Percentiles rank a stretch among this genome's conserved stretches.
Conservation (phyloP, 1,140 invertebrate species). For the Drosophila ficusphila region DNA sequence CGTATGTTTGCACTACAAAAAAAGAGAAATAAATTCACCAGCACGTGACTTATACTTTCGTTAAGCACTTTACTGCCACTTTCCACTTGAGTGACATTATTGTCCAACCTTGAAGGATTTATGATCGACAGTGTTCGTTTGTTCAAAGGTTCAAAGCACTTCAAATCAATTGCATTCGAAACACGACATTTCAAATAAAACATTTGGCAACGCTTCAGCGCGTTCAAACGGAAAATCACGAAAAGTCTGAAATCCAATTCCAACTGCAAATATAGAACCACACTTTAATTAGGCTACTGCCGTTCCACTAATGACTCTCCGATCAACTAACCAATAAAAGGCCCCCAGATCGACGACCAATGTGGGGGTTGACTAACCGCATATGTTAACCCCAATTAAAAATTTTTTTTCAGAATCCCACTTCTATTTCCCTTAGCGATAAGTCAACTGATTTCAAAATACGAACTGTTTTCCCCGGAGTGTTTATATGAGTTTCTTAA, state of each 20-base stretch:
- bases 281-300: constrained; percentile 60
- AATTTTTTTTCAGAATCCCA: not conserved
- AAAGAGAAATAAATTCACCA: not conserved
- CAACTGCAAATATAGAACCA: constrained; percentile 46
- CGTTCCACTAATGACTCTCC: constrained; percentile 28
- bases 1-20: not conserved
- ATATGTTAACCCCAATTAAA: constrained; percentile 20
- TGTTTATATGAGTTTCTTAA: constrained; percentile 9
- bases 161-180: constrained; percentile 36
- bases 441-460: constrained; percentile 47
- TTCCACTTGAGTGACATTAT: constrained; percentile 63
- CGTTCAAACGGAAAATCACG: constrained; percentile 17
- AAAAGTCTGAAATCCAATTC: constrained; percentile 47
- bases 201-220: constrained; percentile 58
- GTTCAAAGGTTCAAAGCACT: constrained; percentile 59
- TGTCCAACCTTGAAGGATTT: constrained; percentile 59
- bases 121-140: constrained; percentile 38
- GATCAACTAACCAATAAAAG: constrained; percentile 3
- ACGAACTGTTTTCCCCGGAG: constrained; percentile 2
- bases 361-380: constrained; percentile 27
- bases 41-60: not conserved
- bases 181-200: constrained; percentile 36
- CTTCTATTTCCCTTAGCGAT: constrained; percentile 5
- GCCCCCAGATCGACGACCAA: constrained; percentile 20
- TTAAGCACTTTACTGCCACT: constrained; percentile 40